phyloP scores from a whole-genome alignment of 2,113 vertebrate species.

The Zootoca vivipara region DNA sequence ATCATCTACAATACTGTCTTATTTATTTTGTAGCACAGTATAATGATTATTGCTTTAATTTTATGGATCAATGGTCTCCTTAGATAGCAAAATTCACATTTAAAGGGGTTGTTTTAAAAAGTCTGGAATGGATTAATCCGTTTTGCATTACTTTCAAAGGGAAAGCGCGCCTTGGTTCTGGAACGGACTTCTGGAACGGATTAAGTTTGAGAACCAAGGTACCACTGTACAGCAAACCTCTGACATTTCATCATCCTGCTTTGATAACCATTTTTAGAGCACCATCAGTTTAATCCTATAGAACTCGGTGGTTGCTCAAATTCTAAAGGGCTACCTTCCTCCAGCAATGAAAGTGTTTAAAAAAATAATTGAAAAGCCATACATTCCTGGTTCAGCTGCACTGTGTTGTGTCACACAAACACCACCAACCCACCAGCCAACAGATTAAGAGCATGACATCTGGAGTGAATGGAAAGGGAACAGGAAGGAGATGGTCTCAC shows the following conservation, averaged over 20 bases:
- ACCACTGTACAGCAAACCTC: not conserved
- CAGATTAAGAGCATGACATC: not conserved
- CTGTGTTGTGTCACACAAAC: not conserved
- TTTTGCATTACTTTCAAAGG: too few relatives aligned
- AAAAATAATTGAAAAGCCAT: not conserved
- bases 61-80: too few relatives aligned
- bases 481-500: not conserved
- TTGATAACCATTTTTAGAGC: not conserved
- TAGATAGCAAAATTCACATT: too few relatives aligned
- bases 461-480: not conserved
- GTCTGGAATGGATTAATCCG: too few relatives aligned
- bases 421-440: not conserved
- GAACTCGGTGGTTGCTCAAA: not conserved
- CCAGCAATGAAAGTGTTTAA: not conserved
- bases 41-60: too few relatives aligned
- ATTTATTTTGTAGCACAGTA: too few relatives aligned
- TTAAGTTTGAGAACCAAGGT: too few relatives aligned
- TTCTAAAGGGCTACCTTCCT: not conserved
- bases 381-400: not conserved
- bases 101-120: too few relatives aligned
- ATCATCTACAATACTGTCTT: too few relatives aligned
- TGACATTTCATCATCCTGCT: not conserved
- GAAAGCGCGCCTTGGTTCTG: too few relatives aligned
- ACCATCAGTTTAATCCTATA: not conserved
- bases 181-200: too few relatives aligned